Evolutionary conservation across 2,113 vertebrate genomes (phyloP), one percentile per base, ranked within the genome.

Genomic region (Tauraco erythrolophus): DNA sequence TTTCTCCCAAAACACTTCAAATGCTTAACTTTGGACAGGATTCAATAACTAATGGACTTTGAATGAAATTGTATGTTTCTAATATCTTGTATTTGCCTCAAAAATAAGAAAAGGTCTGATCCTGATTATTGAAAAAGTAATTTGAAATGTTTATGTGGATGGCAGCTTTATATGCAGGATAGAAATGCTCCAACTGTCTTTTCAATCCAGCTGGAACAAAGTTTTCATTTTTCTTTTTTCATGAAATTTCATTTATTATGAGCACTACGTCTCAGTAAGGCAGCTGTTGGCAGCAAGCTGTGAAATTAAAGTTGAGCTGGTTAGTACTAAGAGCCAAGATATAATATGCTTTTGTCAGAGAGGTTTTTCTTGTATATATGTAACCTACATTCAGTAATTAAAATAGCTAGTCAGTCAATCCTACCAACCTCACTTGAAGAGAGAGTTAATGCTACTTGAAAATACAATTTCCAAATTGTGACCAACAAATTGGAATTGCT

Each of bases 201-300:
- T 91, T 90, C 86, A 94, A 93, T 88, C 95, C 95, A 93, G 94
- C 94, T 79, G 96, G 94, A 98, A 98, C 94, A 70, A 97, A 96
- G 97, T 95, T 91, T 91, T 95, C 88, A 96, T 98, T 97, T 98
- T 98, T 94, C 95, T 95, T 56, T 92, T 97, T 94, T 76, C 30
- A 23, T 84, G 68, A 85, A 86, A 89, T 95, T 94, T 95, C 97
- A 97, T 96, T 98, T 97, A 97, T 96, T 96, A 84, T 58, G 77
- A 98, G 92, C 71, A 90, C 88, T 96, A 41, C 86, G 84, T 95
- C 96, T 85, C 39, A 78, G 96, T 86, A 81, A 97, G 97, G 97
- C 96, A 98, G 98, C 91, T 98, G 95, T 89, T 98, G 98, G 97
- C 98, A 98, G 94, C 77, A 90, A 92, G 76, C 58, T 88, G 94